Conservation (phyloP, 2,888 invertebrate genomes). For the Leptopterna dolabrata region DNA sequence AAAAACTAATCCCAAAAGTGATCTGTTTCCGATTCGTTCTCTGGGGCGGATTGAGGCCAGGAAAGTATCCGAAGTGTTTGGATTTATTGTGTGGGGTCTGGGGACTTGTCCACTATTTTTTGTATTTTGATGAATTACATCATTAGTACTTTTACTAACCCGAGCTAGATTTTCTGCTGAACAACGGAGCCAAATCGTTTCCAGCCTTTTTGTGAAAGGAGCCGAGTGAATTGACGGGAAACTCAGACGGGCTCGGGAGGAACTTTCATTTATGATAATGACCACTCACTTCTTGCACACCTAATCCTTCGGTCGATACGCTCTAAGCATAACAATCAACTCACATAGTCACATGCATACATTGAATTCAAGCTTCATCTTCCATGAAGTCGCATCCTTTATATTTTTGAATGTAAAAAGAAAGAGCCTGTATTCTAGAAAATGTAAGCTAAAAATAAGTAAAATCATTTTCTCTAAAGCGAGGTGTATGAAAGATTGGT, state of each 20-base stretch:
- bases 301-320: not conserved
- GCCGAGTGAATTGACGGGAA: not conserved
- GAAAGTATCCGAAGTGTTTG: not conserved
- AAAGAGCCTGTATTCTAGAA: too few species aligned
- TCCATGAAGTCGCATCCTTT: too few species aligned
- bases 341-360: not conserved
- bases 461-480: too few species aligned
- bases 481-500: too few species aligned
- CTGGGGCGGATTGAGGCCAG: not conserved
- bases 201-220: too few species aligned
- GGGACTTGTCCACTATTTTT: not conserved
- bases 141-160: too few species aligned
- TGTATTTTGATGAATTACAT: too few species aligned
- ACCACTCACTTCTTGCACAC: not conserved
- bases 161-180: too few species aligned
- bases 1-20: not conserved
- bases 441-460: too few species aligned
- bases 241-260: not conserved
- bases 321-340: not conserved
- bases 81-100: not conserved
- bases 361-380: too few species aligned
- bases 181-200: too few species aligned
- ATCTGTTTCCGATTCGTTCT: not conserved
- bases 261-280: not conserved
- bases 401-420: too few species aligned